phyloP scores from a whole-genome alignment of 1,140 invertebrate species.

The Drosophila neocordata region DNA sequence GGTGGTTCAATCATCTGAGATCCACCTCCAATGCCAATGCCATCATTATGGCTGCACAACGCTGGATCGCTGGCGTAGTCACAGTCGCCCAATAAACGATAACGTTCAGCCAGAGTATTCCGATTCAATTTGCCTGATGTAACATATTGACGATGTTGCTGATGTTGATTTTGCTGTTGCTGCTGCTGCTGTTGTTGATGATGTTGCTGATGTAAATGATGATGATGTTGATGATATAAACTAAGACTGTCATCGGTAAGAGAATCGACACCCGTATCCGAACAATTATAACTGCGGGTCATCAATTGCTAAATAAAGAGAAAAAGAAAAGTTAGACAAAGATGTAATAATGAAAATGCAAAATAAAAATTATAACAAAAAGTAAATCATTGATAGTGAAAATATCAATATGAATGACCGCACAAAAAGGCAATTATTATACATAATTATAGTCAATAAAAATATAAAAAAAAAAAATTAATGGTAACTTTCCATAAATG shows the following conservation, averaged over 20 bases:
- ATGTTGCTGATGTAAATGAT: background rate
- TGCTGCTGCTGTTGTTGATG: slow-evolving; percentile 17
- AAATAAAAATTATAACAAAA: too few relatives aligned
- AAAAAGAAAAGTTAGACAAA: background rate
- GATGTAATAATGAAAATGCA: background rate
- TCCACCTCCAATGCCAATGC: slow-evolving; percentile 32
- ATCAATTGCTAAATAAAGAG: slow-evolving; percentile 51
- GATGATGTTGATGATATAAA: slow-evolving; percentile 52
- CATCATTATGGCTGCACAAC: slow-evolving; percentile 61
- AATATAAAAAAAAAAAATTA: background rate
- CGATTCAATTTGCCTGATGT: slow-evolving; percentile 64
- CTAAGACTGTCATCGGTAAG: slow-evolving; percentile 78
- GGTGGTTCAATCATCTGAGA: slow-evolving; percentile 38
- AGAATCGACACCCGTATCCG: slow-evolving; percentile 65
- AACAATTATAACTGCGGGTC: slow-evolving; percentile 81
- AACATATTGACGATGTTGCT: slow-evolving; percentile 52
- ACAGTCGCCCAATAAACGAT: slow-evolving; percentile 73
- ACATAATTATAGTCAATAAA: background rate
- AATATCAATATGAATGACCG: background rate
- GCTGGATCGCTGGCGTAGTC: slow-evolving; percentile 80
- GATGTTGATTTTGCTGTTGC: slow-evolving; percentile 32
- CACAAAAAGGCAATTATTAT: background rate
- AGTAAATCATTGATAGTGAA: too few relatives aligned
- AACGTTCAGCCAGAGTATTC: slow-evolving; percentile 62
- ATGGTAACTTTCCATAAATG: slow-evolving; percentile 1